Base-by-base conservation (phyloP, 2,888 invertebrate species). In the Ditula angustiorana region DNA sequence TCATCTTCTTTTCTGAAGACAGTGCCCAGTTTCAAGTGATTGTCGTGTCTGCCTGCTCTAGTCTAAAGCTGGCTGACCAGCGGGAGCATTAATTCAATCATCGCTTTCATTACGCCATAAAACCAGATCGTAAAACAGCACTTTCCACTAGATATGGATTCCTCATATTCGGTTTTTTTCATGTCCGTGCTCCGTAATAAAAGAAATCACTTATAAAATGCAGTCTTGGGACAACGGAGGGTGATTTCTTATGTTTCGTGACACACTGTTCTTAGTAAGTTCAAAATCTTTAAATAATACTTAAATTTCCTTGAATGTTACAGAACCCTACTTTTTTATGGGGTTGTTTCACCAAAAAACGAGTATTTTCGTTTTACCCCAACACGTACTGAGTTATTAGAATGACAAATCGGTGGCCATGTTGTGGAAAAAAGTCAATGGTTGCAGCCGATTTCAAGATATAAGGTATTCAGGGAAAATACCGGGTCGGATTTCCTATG, bases 161-260 rank as follows among this genome's bases (percentile, higher is more conserved):
- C 86, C 87, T 89, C 85, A 85, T 85, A 86, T 82, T 80, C 77
- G 73, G 78, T 76, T 79, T 80, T n/a, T 80, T 81, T 81, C 76
- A 73, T 78, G 85, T 83, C 81, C 91, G 90, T 90, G 91, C 83
- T 77, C 75, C 69, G 91, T 88, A 92, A 90, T 90, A 93, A 92
- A 91, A 88, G 85, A 82, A 86, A 91, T 90, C 90, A 87, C 92
- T 93, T 92, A 88, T 89, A 84, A 87, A 88, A 83, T 87, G 87
- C 89, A 88, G 80, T 83, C 81, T 74, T 70, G 74, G 74, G 76
- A 76, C 74, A 72, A 46, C 67, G 69, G 81, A 82, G 85, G 84
- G 82, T 78, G 74, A 67, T 76, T 78, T 75, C 78, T 83, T 82
- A 77, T 69, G 74, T 64, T 75, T 61, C 62, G 78, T 62, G 76